Evolutionary conservation across 2,888 invertebrate species (phyloP), one percentile per base, ranked within the genome.

Genomic region (Cosmopolites sordidus): DNA sequence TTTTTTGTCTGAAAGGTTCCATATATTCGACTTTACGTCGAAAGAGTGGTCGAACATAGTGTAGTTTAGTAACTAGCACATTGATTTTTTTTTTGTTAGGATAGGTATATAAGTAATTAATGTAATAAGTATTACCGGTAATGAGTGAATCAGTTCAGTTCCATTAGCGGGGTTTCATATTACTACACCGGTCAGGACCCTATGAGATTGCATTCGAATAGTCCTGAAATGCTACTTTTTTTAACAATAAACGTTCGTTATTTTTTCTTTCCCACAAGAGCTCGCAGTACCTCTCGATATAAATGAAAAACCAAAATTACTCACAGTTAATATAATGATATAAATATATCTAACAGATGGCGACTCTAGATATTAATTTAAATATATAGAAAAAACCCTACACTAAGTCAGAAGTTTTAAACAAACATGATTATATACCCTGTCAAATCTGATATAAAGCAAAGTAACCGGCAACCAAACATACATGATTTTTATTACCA

Each of bases 61-160:
- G 59, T 63, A 61, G 63, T 60, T 63, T 59, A 59, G 59, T 64
- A 58, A 54, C 58, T 64, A 63, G 59, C 58, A 62, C 60, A 62
- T 61, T 58, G 48, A 61, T 50, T 57, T 48, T 47, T 43, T 51
- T 53, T 33, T 50, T 50, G 44, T 43, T 48, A 49, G 40, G 40
- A 51, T 51, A 54, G 54, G 45, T 54, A 51, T 51, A 54, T 51
- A 51, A 48, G 48, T 51, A 54, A 54, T 51, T 39, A 62, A 60
- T 56, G 53, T 59, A 59, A 62, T 59, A 61, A 60, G 49, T 61
- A 63, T 55, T 61, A 61, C 60, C 56, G 59, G 60, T 60, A 64
- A 64, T 63, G 61, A 63, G 60, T 64, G 64, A 64, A 70, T 72
- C 71, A 71, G 70, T 72, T 73, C 72, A 71, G 69, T 71, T 71